A percentile compares a stretch with the other conserved stretches of the same genome.
Evolutionary conservation across 2,888 invertebrate genomes (phyloP).

Genomic region (Agrochola lota): DNA sequence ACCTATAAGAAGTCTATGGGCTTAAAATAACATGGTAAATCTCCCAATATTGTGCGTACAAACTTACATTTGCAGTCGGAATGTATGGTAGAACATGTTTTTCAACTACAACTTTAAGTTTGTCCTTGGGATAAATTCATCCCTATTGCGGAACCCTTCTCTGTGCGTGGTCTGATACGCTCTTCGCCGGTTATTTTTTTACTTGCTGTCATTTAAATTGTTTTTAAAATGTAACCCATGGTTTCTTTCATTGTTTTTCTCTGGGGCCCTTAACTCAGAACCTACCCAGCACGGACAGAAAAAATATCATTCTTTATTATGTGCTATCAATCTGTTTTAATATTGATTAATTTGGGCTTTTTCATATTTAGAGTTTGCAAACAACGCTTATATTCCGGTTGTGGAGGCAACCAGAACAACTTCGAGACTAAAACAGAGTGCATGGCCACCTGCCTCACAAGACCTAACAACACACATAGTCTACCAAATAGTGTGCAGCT

Average conservation of each 20-base stretch:
- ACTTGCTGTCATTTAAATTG: background rate
- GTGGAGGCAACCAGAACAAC: conserved; percentile 86
- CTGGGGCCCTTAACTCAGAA: background rate
- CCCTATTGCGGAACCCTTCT: no score
- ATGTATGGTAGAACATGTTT: no score
- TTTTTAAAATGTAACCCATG: background rate
- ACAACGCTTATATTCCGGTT: conserved; percentile 81
- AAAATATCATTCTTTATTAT: background rate
- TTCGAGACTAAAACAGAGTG: conserved; percentile 79
- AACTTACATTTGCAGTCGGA: no score
- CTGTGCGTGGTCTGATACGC: no score
- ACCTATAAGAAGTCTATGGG: no score
- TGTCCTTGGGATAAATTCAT: no score
- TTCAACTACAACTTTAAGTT: no score
- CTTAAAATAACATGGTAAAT: no score
- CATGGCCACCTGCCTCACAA: conserved; percentile 72
- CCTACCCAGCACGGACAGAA: background rate
- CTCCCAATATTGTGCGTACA: no score
- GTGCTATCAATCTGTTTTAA: background rate
- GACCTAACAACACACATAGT: conserved; percentile 76
- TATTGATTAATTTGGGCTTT: background rate
- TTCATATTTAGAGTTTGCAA: conserved; percentile 76
- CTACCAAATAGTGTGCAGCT: conserved; percentile 31
- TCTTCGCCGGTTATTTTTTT: background rate
- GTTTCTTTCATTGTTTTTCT: background rate